phyloP scores from a whole-genome alignment of 2,797 vertebrate genomes.

The Hemibagrus guttatus region DNA sequence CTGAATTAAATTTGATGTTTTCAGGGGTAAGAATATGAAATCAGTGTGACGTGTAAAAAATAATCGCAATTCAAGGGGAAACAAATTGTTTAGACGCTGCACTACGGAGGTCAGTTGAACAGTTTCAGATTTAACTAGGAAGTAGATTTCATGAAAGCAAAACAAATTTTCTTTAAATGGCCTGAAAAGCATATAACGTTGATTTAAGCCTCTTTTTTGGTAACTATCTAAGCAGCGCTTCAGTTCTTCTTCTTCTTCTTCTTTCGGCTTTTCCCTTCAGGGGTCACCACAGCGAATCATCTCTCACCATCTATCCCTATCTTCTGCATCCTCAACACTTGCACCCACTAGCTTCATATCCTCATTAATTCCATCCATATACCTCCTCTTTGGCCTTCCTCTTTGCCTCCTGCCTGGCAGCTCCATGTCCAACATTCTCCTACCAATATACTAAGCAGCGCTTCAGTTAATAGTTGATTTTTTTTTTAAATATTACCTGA shows the following conservation, averaged over 20 bases:
- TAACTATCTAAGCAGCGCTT: background rate
- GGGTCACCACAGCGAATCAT: too few species aligned
- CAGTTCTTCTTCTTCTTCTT: too few species aligned
- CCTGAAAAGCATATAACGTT: background rate
- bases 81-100: background rate
- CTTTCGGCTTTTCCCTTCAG: too few species aligned
- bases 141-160: background rate
- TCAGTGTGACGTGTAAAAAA: background rate
- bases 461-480: background rate
- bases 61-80: background rate
- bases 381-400: too few species aligned
- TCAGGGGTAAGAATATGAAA: background rate
- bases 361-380: too few species aligned
- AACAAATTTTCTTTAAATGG: too few species aligned
- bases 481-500: background rate
- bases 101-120: background rate
- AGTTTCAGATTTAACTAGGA: background rate
- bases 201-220: background rate
- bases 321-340: too few species aligned
- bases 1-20: too few species aligned
- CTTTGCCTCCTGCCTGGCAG: too few species aligned
- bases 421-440: too few species aligned
- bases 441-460: background rate
- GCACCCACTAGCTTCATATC: too few species aligned
- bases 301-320: too few species aligned